Percentiles rank a stretch among this genome's conserved stretches.
These are phyloP conservation scores for Montipora sp. DNA, from an alignment of 64 coral and sea anemone species.

Conservation along the genomic window DNA sequence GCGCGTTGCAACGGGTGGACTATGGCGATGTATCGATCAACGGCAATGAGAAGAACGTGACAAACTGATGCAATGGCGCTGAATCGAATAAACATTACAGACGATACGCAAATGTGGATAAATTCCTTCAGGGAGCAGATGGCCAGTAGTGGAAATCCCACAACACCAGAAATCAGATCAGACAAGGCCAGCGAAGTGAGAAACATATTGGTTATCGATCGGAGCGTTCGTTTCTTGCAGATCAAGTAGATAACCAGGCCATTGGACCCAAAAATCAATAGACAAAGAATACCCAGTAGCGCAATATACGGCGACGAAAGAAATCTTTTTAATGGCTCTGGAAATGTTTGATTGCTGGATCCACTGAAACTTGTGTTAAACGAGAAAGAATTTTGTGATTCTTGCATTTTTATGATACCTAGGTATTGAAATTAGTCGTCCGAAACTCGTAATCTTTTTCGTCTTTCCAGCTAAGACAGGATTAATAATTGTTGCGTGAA, in stretches of 20 bases:
- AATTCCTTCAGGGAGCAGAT: neutral
- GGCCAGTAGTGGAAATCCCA: conserved; percentile 51
- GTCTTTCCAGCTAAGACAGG: neutral
- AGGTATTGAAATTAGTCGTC: no score
- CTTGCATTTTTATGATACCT: neutral
- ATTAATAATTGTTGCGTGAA: no score
- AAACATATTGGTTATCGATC: conserved; percentile 52
- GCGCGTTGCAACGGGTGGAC: conserved; percentile 15
- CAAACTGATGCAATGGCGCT: conserved; percentile 53
- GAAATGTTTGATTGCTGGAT: neutral
- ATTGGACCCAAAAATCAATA: conserved; percentile 37
- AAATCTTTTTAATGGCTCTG: neutral
- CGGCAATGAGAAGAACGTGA: conserved; percentile 38
- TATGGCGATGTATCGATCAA: conserved; percentile 55
- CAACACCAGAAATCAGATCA: conserved; percentile 41
- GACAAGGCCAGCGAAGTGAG: conserved; percentile 31
- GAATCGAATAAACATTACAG: conserved; percentile 52
- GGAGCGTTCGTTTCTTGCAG: conserved; percentile 14
- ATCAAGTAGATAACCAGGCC: conserved; percentile 43
- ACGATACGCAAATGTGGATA: conserved; percentile 8
- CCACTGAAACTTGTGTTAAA: neutral
- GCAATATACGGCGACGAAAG: neutral
- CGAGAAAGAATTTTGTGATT: neutral
- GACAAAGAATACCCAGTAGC: neutral
- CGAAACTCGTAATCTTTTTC: neutral